Evolutionary conservation across 1,140 invertebrate genomes (phyloP).

Genomic region (Aleiodes sp.): DNA sequence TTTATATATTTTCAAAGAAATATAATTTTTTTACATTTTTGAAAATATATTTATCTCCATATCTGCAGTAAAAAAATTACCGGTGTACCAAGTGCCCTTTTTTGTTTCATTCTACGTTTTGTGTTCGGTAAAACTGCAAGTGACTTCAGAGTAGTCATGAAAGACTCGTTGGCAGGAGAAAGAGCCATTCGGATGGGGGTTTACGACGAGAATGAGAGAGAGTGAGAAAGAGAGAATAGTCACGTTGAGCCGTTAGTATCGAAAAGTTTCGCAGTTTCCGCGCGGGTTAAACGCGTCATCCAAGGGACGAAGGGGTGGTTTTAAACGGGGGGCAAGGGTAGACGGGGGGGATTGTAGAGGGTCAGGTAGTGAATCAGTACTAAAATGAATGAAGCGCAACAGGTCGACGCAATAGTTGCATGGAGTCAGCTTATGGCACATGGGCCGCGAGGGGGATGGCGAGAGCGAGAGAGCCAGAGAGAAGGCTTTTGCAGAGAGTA

Average conservation of each 20-base stretch:
- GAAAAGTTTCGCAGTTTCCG: conserved; percentile 36
- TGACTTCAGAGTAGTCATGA: not conserved
- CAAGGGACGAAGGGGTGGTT: conserved; percentile 33
- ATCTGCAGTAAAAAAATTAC: not conserved
- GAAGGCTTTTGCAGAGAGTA: conserved; percentile 28
- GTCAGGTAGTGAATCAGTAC: conserved; percentile 54
- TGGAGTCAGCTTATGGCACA: conserved; percentile 44
- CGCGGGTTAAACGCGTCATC: conserved; percentile 38
- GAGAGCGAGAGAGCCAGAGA: conserved; percentile 17
- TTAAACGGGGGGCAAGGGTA: not conserved
- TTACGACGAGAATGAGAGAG: not conserved
- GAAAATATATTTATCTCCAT: no score
- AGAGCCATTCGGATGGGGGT: not conserved
- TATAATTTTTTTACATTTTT: no score
- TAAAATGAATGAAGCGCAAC: conserved; percentile 59
- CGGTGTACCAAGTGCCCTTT: not conserved
- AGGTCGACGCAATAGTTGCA: conserved; percentile 52
- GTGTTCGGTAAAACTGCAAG: not conserved
- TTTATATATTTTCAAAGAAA: no score
- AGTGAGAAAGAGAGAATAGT: not conserved
- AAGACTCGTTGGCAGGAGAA: not conserved
- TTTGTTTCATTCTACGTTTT: not conserved
- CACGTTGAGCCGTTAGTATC: conserved; percentile 31
- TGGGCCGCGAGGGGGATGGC: not conserved
- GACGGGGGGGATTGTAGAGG: conserved; percentile 42